phyloP scores from a whole-genome alignment of 2,113 vertebrate genomes.

The Leucopsar rothschildi region DNA sequence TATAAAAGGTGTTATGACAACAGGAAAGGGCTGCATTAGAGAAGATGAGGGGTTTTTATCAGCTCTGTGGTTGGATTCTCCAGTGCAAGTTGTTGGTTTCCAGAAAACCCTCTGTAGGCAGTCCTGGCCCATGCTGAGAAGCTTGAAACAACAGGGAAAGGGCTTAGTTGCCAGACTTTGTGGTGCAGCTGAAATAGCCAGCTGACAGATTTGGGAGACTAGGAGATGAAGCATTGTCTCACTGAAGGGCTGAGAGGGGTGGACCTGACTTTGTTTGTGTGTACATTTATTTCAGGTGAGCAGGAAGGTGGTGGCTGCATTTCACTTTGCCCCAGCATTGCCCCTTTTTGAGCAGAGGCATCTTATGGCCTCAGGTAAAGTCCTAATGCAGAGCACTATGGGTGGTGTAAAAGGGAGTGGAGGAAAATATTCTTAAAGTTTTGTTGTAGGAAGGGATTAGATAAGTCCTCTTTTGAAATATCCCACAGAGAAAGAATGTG shows the following conservation, averaged over 20 bases:
- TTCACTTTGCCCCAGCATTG: neutral
- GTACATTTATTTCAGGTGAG: neutral
- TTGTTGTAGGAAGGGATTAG: neutral
- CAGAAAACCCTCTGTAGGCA: neutral
- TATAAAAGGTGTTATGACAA: neutral
- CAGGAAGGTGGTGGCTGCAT: neutral
- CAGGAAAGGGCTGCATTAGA: neutral
- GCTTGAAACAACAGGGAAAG: neutral
- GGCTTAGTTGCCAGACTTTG: neutral
- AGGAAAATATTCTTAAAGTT: neutral
- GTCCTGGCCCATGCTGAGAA: neutral
- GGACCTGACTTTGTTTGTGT: neutral
- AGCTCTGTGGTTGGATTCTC: neutral
- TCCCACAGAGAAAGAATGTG: neutral
- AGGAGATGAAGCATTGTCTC: neutral
- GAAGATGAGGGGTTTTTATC: neutral
- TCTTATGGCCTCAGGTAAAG: neutral
- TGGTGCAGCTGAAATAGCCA: neutral
- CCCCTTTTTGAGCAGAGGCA: neutral
- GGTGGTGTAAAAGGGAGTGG: neutral
- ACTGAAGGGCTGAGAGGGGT: neutral
- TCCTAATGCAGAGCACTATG: neutral
- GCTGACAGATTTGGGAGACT: neutral
- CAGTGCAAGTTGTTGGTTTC: neutral
- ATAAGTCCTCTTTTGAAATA: neutral